Conservation (phyloP, 1,140 invertebrate species). For the Drosophila elegans region DNA sequence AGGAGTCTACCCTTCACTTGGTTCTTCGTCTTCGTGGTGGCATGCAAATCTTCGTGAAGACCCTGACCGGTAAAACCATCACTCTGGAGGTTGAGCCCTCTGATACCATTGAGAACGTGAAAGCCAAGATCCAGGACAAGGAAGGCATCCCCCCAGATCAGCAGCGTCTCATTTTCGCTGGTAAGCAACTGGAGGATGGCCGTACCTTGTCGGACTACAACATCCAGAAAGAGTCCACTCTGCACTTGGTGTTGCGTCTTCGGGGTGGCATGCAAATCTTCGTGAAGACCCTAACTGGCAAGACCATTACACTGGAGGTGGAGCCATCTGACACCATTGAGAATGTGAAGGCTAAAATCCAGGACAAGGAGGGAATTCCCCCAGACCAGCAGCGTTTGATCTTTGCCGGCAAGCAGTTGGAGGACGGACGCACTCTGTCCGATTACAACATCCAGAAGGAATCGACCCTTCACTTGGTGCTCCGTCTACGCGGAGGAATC, state of each 20-base stretch:
- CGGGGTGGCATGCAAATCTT: slow-evolving; percentile 94
- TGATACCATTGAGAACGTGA: slow-evolving; percentile 94
- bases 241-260: slow-evolving; percentile 93
- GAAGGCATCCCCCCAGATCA: slow-evolving; percentile 90
- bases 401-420: slow-evolving; percentile 92
- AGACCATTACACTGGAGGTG: slow-evolving; percentile 60
- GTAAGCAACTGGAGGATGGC: slow-evolving; percentile 90
- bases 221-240: slow-evolving; percentile 95
- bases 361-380: slow-evolving; percentile 50
- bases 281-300: slow-evolving; percentile 90
- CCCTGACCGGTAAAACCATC: slow-evolving; percentile 93
- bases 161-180: slow-evolving; percentile 88
- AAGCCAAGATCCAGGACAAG: slow-evolving; percentile 92
- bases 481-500: slow-evolving; percentile 93
- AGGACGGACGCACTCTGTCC: slow-evolving; percentile 92
- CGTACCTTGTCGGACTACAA: slow-evolving; percentile 92
- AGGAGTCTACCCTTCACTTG: slow-evolving; percentile 95
- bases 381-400: slow-evolving; percentile 90
- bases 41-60: slow-evolving; percentile 93
- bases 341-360: slow-evolving; percentile 54
- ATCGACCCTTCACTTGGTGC: slow-evolving; percentile 95
- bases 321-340: slow-evolving; percentile 47
- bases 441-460: slow-evolving; percentile 96
- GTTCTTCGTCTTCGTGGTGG: slow-evolving; percentile 92
- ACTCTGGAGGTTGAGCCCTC: slow-evolving; percentile 93